These are phyloP conservation scores for Chloebia gouldiae DNA, from an alignment of 2,113 vertebrate genomes.

Conservation along the genomic window DNA sequence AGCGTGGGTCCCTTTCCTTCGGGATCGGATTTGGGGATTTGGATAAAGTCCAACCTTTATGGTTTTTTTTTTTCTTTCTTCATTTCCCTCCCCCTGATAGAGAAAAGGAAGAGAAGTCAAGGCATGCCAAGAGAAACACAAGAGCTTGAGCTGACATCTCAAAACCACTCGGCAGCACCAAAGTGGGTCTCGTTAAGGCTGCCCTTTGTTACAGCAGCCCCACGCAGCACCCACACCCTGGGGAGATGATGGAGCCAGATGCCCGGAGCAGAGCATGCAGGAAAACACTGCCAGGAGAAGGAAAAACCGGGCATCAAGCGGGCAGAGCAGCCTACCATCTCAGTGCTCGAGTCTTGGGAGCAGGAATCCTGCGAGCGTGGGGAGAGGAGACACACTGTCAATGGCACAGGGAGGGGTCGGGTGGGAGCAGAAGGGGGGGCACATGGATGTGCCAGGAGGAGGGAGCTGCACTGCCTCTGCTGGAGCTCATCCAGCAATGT, in stretches of 20 bases:
- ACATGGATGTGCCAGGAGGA: not conserved
- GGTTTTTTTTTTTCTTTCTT: not conserved
- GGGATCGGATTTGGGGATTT: not conserved
- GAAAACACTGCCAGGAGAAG: not conserved
- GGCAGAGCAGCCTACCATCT: constrained; percentile 64
- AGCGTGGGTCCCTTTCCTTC: not conserved
- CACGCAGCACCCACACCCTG: accelerated
- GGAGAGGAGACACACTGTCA: constrained; percentile 61
- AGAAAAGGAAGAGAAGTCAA: not conserved
- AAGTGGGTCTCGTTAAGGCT: not conserved
- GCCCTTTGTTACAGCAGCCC: not conserved
- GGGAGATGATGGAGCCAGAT: not conserved
- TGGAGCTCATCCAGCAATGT: not conserved
- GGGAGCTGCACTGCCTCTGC: not conserved
- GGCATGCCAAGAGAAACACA: constrained; percentile 27
- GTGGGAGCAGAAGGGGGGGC: not conserved
- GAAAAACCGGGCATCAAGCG: not conserved
- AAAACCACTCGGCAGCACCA: not conserved
- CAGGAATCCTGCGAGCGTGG: constrained; percentile 33
- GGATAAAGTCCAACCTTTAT: not conserved
- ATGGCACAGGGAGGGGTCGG: accelerated
- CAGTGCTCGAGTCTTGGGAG: constrained; percentile 40
- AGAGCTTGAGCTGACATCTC: not conserved
- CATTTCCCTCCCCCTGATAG: not conserved
- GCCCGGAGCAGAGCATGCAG: not conserved